phyloP scores from a whole-genome alignment of 2,797 vertebrate genomes.

The Percopsis omiscomaycus region DNA sequence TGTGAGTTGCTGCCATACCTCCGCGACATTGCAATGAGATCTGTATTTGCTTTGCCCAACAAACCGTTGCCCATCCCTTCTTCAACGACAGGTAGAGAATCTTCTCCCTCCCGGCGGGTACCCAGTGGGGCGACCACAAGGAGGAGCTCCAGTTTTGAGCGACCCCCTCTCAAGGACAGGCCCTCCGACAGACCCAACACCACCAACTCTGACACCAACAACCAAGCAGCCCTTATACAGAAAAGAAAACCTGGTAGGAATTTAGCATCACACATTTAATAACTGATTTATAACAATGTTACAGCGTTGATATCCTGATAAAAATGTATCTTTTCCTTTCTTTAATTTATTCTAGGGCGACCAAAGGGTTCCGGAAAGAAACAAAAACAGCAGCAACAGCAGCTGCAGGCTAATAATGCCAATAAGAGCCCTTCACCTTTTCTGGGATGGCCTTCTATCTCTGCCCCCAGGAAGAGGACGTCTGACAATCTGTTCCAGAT shows the following conservation, averaged over 20 bases:
- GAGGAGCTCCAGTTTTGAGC: constrained; percentile 72
- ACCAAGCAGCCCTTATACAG: constrained; percentile 62
- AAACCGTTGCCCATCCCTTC: background rate
- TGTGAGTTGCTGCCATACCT: constrained; percentile 75
- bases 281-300: background rate
- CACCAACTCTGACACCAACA: constrained; percentile 57
- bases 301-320: too few species aligned
- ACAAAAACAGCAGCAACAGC: constrained; percentile 59
- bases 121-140: constrained; percentile 75
- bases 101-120: constrained; percentile 80
- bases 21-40: background rate
- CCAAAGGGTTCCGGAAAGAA: constrained; percentile 83
- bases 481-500: constrained; percentile 87
- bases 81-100: constrained; percentile 80
- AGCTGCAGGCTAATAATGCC: constrained; percentile 67
- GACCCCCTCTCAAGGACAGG: constrained; percentile 70
- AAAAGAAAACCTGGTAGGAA: constrained; percentile 85
- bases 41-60: background rate
- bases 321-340: background rate
- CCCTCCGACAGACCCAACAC: constrained; percentile 69
- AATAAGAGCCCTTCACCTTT: constrained; percentile 77
- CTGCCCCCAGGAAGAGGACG: constrained; percentile 80
- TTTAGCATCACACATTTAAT: background rate
- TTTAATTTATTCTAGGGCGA: constrained; percentile 78
- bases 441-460: constrained; percentile 81